Evolutionary conservation across 1,140 invertebrate species (phyloP).

Genomic region (Brachionus rotundiformis): DNA sequence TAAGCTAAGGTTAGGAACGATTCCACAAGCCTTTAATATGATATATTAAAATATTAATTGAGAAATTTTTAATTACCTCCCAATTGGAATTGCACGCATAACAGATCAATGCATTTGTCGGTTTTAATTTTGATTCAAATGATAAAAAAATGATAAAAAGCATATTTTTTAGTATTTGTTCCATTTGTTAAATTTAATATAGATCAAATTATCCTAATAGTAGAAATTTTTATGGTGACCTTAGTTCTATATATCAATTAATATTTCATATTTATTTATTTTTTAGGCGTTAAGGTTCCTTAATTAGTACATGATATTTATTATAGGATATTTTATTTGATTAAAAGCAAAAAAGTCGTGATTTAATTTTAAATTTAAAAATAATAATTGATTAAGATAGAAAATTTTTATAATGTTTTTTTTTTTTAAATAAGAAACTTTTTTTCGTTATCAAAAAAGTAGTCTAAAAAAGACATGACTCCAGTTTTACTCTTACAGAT

Average conservation of each 20-base stretch:
- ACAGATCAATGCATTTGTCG: not conserved
- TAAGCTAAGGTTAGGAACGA: not conserved
- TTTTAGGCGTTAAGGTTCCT: not conserved
- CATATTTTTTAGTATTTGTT: not conserved
- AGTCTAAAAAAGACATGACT: no score
- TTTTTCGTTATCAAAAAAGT: no score
- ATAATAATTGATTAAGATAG: no score
- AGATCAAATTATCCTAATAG: not conserved
- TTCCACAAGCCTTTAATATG: slow-evolving; percentile 7
- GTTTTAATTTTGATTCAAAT: not conserved
- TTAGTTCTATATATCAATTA: not conserved
- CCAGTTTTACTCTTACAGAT: no score
- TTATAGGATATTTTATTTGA: not conserved
- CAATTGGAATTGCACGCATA: slow-evolving; percentile 37
- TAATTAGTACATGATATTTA: not conserved
- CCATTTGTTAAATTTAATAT: not conserved
- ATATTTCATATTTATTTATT: not conserved
- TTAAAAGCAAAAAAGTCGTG: not conserved
- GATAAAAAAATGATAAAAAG: not conserved
- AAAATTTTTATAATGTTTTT: no score
- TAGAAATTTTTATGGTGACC: not conserved
- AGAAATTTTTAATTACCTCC: not conserved
- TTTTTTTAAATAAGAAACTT: no score
- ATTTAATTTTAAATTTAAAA: no score
- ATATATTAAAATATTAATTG: not conserved